These are phyloP conservation scores for Drepana falcataria DNA, from an alignment of 2,888 invertebrate genomes.

Conservation along the genomic window DNA sequence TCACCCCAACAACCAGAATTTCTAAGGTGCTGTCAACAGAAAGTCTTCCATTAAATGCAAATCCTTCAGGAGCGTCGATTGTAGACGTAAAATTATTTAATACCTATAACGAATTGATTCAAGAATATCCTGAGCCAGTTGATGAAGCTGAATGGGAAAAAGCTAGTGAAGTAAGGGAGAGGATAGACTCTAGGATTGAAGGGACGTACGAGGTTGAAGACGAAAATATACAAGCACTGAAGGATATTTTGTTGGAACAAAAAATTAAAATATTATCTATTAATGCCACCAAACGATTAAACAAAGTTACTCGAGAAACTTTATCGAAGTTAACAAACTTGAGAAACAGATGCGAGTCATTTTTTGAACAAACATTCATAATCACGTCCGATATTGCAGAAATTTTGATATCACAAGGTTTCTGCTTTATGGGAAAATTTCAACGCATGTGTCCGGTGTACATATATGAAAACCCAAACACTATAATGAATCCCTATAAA, in stretches of 20 bases:
- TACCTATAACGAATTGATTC: constrained; percentile 50
- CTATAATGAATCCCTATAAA: constrained; percentile 69
- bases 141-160: constrained; percentile 70
- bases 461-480: constrained; percentile 64
- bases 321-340: constrained; percentile 42
- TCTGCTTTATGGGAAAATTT: constrained; percentile 81
- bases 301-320: constrained; percentile 41
- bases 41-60: constrained; percentile 67
- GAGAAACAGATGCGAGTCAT: constrained; percentile 65
- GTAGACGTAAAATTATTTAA: constrained; percentile 54
- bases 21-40: constrained; percentile 27
- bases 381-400: constrained; percentile 76
- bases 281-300: constrained; percentile 50
- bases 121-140: constrained; percentile 68
- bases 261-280: constrained; percentile 65
- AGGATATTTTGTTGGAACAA: constrained; percentile 51
- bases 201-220: constrained; percentile 59
- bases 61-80: constrained; percentile 48
- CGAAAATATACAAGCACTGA: constrained; percentile 58
- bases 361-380: constrained; percentile 78
- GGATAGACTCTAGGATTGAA: constrained; percentile 64
- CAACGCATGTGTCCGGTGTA: constrained; percentile 82
- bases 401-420: constrained; percentile 75
- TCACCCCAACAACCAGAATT: constrained; percentile 18
- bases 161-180: constrained; percentile 60